Conservation (phyloP, 2,113 vertebrate species). For the Megalops atlanticus region DNA sequence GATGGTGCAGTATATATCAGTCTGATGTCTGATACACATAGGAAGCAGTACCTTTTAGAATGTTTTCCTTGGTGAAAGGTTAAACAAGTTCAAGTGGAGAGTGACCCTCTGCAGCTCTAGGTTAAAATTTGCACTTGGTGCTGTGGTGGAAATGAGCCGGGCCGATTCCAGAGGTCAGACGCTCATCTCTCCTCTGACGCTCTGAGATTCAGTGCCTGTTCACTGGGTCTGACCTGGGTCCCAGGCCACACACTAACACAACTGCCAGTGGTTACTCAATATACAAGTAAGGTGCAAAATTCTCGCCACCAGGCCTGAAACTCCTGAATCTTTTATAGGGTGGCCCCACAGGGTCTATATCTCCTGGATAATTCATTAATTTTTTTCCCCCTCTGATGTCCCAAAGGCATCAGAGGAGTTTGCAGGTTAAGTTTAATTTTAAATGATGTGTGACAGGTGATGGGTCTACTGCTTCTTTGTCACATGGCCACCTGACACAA, state of each 20-base stretch:
- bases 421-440: neutral
- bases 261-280: neutral
- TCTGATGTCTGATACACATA: neutral
- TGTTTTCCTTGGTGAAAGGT: constrained; percentile 1
- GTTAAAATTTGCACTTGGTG: neutral
- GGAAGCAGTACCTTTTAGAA: neutral
- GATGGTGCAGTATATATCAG: neutral
- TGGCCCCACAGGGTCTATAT: neutral
- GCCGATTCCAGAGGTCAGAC: constrained; percentile 13
- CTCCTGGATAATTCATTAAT: constrained; percentile 31
- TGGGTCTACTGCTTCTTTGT: neutral
- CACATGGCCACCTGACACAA: neutral
- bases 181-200: constrained; percentile 3
- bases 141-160: neutral
- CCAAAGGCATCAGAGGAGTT: neutral
- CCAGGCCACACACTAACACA: constrained; percentile 5
- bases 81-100: constrained; percentile 1
- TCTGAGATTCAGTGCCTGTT: constrained; percentile 4
- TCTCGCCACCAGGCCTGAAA: neutral
- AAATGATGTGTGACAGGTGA: neutral
- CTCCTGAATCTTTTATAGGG: constrained; percentile 29
- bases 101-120: neutral
- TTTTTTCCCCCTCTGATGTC: neutral
- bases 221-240: constrained; percentile 18
- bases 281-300: neutral